Percentiles rank a stretch among this genome's conserved stretches.
Evolutionary conservation across 2,113 vertebrate genomes (phyloP).

Genomic region (Ovis canadensis): DNA sequence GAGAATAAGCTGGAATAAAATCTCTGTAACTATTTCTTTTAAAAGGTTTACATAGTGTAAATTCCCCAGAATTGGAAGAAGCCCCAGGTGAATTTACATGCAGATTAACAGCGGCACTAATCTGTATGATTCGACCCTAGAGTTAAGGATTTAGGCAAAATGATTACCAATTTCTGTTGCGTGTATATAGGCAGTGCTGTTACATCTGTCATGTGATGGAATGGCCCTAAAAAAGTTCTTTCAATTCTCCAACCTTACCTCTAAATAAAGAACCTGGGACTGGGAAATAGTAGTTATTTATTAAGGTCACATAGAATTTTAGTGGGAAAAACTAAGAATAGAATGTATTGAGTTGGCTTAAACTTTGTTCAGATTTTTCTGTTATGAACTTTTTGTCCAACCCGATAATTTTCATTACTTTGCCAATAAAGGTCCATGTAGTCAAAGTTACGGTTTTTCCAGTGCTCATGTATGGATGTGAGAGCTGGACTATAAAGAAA

Average conservation of each 20-base stretch:
- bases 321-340: neutral
- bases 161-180: neutral
- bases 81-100: neutral
- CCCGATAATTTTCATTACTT: neutral
- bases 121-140: neutral
- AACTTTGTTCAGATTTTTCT: neutral
- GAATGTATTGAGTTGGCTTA: neutral
- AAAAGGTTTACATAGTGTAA: neutral
- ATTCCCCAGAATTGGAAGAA: neutral
- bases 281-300: neutral
- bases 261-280: neutral
- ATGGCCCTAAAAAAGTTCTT: neutral
- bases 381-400: neutral
- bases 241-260: neutral
- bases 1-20: neutral
- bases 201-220: neutral
- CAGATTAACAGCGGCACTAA: neutral
- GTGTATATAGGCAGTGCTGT: neutral
- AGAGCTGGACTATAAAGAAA: neutral
- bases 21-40: neutral
- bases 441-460: neutral
- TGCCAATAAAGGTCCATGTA: neutral
- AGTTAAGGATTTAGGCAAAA: neutral
- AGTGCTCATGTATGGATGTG: neutral
- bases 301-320: neutral